Base-by-base conservation (phyloP, 2,797 vertebrate species). In the Cephalopachus bancanus region DNA sequence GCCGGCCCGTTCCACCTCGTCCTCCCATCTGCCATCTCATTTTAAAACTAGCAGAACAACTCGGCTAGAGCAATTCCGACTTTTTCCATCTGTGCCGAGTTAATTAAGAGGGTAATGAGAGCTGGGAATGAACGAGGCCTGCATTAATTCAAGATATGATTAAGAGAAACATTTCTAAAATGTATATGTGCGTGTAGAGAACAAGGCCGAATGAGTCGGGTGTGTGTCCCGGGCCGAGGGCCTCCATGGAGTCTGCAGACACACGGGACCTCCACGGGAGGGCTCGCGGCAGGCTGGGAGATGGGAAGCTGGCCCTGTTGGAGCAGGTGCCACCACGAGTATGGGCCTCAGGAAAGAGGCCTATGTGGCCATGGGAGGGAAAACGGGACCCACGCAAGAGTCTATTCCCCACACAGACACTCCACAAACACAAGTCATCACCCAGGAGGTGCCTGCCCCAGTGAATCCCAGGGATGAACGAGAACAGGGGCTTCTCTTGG, bases 81-180 rank as follows among this genome's bases (percentile, higher is more conserved):
- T 99, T 99, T 99, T 99, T 99, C 98, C 98, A 99, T 99, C 98
- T 99, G 98, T 98, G 98, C 98, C 96, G 98, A 98, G 98, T 99
- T 99, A 99, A 99, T 99, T 99, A 99, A 99, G 98, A 98, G 98
- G 98, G 98, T 99, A 99, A 99, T 99, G 98, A 99, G 98, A 99
- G 98, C 98, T 98, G 97, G 76, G 98, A 98, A 98, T 98, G 98
- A 98, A 98, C 98, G 98, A 99, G 98, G 96, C 97, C 97, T 98
- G 98, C 98, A 99, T 99, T 98, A 99, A 99, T 99, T 98, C 98
- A 98, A 98, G 98, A 98, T 98, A 99, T 98, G 98, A 99, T 99
- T 99, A 99, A 99, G 98, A 98, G 98, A 98, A 98, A 97, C 98
- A 97, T 98, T 97, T 97, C 97, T 97, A 91, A 98, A 98, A 98